Conservation (phyloP, 2,888 invertebrate species). For the Philopedon plagiatum region DNA sequence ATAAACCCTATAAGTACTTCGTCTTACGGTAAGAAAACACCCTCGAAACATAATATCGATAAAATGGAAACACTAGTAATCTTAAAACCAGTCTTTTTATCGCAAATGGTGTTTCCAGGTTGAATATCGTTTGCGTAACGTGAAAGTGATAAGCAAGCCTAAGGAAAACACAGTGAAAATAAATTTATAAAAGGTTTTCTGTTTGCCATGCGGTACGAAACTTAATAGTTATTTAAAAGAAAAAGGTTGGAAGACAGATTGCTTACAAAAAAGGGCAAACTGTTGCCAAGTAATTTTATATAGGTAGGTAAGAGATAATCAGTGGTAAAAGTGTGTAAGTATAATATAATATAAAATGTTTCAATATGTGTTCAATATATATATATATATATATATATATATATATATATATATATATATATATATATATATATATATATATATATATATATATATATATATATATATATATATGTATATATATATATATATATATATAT, state of each 20-base stretch:
- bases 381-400: too few species aligned
- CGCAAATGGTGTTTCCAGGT: not conserved
- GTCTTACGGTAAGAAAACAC: not conserved
- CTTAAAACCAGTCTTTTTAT: not conserved
- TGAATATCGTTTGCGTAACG: not conserved
- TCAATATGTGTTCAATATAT: too few species aligned
- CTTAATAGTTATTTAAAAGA: not conserved
- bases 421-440: too few species aligned
- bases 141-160: constrained; percentile 5
- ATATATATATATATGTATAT: too few species aligned
- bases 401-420: too few species aligned
- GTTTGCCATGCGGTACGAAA: not conserved
- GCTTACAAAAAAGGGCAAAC: not conserved
- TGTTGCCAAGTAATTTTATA: not conserved
- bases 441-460: too few species aligned
- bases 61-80: not conserved
- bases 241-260: not conserved
- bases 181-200: constrained; percentile 14
- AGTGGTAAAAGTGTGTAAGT: too few species aligned
- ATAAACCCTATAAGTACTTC: not conserved
- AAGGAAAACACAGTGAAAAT: not conserved
- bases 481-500: too few species aligned
- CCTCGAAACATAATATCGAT: constrained; percentile 1
- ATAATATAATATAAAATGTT: too few species aligned
- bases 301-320: too few species aligned